These are phyloP conservation scores for Meteorus colon DNA, from an alignment of 2,888 invertebrate species.

Conservation along the genomic window DNA sequence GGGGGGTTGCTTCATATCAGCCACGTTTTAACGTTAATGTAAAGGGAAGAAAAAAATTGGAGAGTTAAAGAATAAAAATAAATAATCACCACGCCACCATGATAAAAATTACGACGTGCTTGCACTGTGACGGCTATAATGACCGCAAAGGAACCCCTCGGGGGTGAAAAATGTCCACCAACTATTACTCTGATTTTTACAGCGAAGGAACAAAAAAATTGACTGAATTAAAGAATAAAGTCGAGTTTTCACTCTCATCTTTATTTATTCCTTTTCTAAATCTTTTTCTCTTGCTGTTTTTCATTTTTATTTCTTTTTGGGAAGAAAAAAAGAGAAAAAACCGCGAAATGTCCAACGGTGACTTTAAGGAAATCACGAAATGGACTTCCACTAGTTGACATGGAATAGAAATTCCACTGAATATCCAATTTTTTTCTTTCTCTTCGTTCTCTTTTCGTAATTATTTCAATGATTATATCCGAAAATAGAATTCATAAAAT, in stretches of 20 bases:
- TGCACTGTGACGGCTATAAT: slow-evolving; percentile 40
- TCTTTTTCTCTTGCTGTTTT: neutral
- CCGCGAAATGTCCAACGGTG: neutral
- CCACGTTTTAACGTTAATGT: slow-evolving; percentile 16
- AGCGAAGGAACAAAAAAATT: slow-evolving; percentile 18
- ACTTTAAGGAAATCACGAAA: slow-evolving; percentile 4
- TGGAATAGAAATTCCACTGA: neutral
- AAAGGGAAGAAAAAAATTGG: slow-evolving; percentile 6
- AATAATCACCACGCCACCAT: slow-evolving; percentile 15
- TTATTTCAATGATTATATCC: neutral
- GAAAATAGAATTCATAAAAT: neutral
- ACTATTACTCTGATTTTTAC: slow-evolving; percentile 39
- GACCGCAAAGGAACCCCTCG: slow-evolving; percentile 36
- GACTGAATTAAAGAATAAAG: slow-evolving; percentile 34
- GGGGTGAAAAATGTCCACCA: slow-evolving; percentile 36
- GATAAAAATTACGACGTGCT: slow-evolving; percentile 36
- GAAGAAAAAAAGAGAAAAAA: neutral
- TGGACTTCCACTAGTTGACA: neutral
- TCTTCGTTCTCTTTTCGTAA: neutral
- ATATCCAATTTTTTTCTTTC: neutral
- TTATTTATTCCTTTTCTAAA: neutral
- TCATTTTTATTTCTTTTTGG: neutral
- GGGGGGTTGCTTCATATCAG: slow-evolving; percentile 27
- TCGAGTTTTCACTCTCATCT: slow-evolving; percentile 22
- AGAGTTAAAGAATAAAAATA: slow-evolving; percentile 16